These are phyloP conservation scores for Channa maculata DNA, from an alignment of 2,113 vertebrate genomes.

Conservation along the genomic window DNA sequence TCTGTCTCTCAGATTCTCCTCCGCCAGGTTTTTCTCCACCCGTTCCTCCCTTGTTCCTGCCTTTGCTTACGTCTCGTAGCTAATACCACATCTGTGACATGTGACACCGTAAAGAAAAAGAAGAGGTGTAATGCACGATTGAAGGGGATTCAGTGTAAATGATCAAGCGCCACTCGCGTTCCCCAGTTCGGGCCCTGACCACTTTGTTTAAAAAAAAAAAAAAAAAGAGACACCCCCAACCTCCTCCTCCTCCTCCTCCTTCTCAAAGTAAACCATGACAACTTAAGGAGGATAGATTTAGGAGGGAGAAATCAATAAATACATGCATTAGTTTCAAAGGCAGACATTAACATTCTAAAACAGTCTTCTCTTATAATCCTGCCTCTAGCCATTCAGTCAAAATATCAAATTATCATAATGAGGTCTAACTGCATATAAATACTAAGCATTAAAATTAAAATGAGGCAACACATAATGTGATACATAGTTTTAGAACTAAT, in stretches of 20 bases:
- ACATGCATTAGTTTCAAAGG: slow-evolving; percentile 81
- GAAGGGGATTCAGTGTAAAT: slow-evolving; percentile 53
- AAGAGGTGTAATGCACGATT: slow-evolving; percentile 45
- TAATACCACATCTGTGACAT: slow-evolving; percentile 85
- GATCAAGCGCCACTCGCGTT: slow-evolving; percentile 45
- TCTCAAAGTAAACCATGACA: slow-evolving; percentile 68
- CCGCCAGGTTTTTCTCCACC: slow-evolving; percentile 57
- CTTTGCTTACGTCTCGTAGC: slow-evolving; percentile 55
- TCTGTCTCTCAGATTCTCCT: slow-evolving; percentile 87
- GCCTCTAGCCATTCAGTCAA: slow-evolving; percentile 82
- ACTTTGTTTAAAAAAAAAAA: slow-evolving; percentile 58
- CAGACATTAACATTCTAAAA: slow-evolving; percentile 82
- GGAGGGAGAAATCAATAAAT: slow-evolving; percentile 81
- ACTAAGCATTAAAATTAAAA: slow-evolving; percentile 75
- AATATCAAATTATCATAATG: slow-evolving; percentile 88
- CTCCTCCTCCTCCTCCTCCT: background rate
- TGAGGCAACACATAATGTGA: slow-evolving; percentile 66
- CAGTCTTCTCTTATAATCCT: slow-evolving; percentile 75
- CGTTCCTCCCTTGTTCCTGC: slow-evolving; percentile 57
- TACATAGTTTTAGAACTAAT: slow-evolving; percentile 61
- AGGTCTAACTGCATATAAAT: slow-evolving; percentile 86
- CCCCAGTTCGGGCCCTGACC: slow-evolving; percentile 60
- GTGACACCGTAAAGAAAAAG: slow-evolving; percentile 80
- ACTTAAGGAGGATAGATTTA: slow-evolving; percentile 82
- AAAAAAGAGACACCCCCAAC: slow-evolving; percentile 1